These are phyloP conservation scores for Chrysemys picta DNA, from an alignment of 2,113 vertebrate species.

Conservation along the genomic window DNA sequence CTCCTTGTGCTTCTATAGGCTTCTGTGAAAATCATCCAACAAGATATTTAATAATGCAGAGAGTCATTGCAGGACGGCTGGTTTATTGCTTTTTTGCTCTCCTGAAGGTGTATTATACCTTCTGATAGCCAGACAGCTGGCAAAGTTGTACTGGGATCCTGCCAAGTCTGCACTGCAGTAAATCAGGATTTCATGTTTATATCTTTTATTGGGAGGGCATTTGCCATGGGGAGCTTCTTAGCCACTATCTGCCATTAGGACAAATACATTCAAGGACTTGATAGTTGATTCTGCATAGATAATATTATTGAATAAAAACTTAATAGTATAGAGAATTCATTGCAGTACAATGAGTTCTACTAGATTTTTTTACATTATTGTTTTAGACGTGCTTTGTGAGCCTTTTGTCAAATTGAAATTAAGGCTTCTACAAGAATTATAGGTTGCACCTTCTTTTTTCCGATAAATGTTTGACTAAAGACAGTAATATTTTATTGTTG, in stretches of 20 bases:
- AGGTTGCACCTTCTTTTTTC: not conserved
- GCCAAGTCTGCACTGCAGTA: slow-evolving; percentile 75
- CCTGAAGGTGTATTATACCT: slow-evolving; percentile 47
- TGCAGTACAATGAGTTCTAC: not conserved
- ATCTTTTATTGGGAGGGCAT: not conserved
- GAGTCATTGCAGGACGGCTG: slow-evolving; percentile 18
- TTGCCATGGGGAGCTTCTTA: slow-evolving; percentile 21
- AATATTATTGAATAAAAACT: not conserved
- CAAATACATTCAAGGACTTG: slow-evolving; percentile 32
- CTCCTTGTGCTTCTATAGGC: not conserved
- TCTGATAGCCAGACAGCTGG: slow-evolving; percentile 30
- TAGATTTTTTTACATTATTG: not conserved
- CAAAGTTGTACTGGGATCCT: slow-evolving; percentile 31
- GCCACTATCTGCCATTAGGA: slow-evolving; percentile 1
- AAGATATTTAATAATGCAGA: slow-evolving; percentile 53
- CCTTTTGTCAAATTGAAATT: not conserved
- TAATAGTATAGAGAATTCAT: not conserved
- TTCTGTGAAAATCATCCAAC: slow-evolving; percentile 40
- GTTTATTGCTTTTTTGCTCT: slow-evolving; percentile 3
- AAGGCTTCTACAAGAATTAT: not conserved
- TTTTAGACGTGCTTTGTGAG: slow-evolving; percentile 30
- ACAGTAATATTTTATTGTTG: not conserved
- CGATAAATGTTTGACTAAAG: not conserved
- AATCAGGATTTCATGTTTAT: slow-evolving; percentile 50
- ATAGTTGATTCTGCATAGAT: not conserved